Percentiles rank a stretch among this genome's conserved stretches.
Evolutionary conservation across 2,797 vertebrate species (phyloP).

Genomic region (Eulemur rubriventer): DNA sequence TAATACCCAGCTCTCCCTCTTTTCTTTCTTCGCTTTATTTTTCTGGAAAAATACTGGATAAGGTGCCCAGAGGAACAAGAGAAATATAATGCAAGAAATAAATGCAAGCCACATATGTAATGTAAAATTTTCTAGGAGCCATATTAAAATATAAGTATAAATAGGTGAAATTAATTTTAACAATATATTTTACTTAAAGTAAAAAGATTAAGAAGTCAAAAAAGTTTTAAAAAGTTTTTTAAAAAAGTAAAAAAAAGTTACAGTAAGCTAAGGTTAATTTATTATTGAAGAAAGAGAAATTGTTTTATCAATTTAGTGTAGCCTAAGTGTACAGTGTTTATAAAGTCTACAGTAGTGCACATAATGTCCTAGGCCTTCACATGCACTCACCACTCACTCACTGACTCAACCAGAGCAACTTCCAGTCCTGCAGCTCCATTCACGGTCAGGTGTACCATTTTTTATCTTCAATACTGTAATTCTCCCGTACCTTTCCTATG

Average conservation of each 20-base stretch:
- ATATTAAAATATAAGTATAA: not conserved
- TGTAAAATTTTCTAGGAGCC: not conserved
- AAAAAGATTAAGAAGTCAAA: not conserved
- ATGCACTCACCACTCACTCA: not conserved
- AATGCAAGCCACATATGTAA: not conserved
- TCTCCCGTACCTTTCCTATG: not conserved
- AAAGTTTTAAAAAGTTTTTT: not conserved
- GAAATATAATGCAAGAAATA: constrained; percentile 23
- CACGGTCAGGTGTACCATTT: not conserved
- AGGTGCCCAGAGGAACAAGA: not conserved
- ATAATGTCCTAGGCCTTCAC: not conserved
- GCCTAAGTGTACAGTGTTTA: not conserved
- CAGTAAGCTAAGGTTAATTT: not conserved
- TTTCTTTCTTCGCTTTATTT: not conserved
- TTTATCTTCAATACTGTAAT: not conserved
- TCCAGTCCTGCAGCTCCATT: not conserved
- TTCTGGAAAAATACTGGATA: not conserved
- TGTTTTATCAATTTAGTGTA: not conserved
- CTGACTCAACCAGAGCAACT: not conserved
- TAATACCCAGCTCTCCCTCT: not conserved
- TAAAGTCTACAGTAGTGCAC: not conserved
- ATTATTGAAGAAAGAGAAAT: not conserved
- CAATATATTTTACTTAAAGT: constrained; percentile 11
- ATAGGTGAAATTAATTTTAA: constrained; percentile 15
- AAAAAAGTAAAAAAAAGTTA: not conserved